These are phyloP conservation scores for Halcyon badia DNA, from an alignment of 2,797 vertebrate genomes.

Conservation along the genomic window DNA sequence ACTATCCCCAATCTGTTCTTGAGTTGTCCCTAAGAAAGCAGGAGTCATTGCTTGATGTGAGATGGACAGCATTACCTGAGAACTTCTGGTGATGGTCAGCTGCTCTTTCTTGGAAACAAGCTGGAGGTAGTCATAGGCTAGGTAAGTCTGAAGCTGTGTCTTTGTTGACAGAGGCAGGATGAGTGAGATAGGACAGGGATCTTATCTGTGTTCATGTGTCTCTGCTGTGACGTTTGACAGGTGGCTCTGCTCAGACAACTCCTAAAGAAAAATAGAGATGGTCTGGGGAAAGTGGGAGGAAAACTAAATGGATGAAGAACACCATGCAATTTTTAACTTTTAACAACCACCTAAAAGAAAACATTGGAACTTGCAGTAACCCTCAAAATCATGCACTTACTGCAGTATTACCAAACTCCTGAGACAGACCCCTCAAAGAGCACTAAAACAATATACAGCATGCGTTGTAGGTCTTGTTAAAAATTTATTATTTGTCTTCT, in stretches of 20 bases:
- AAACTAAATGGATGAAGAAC: neutral
- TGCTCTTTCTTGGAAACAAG: neutral
- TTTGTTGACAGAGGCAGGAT: neutral
- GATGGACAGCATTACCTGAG: neutral
- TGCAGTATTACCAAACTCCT: neutral
- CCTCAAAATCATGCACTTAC: neutral
- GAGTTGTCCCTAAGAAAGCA: neutral
- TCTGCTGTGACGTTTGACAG: neutral
- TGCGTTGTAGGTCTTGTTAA: neutral
- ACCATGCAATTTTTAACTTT: neutral
- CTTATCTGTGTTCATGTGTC: neutral
- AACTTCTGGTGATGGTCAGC: neutral
- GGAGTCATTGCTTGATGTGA: neutral
- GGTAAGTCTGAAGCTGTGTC: neutral
- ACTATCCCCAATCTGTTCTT: accelerated
- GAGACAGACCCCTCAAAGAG: neutral
- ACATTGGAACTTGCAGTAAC: neutral
- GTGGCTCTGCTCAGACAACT: neutral
- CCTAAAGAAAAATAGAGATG: neutral
- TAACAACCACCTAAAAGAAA: neutral
- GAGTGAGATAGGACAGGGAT: neutral
- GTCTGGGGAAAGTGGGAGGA: neutral
- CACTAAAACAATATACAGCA: neutral
- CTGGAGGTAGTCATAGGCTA: neutral
- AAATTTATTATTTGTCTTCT: neutral